Evolutionary conservation across 2,888 invertebrate genomes (phyloP).

Genomic region (Sussaba pulchella): DNA sequence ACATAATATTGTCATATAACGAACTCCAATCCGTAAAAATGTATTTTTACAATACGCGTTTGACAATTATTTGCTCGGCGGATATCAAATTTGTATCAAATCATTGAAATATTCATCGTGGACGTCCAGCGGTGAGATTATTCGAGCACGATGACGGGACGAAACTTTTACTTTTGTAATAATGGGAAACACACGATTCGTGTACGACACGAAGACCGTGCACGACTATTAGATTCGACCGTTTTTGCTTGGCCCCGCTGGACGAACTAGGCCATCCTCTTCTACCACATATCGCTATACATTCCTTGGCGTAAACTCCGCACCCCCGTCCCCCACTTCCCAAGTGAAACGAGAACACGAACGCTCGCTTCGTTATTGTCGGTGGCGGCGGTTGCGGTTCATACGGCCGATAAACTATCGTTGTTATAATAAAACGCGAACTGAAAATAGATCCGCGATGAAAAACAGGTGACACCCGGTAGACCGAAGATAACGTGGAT

Average conservation of each 20-base stretch:
- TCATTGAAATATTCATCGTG: constrained; percentile 1
- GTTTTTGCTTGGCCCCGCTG: constrained; percentile 22
- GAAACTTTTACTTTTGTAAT: background rate
- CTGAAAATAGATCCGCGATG: constrained; percentile 40
- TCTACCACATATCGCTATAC: constrained; percentile 17
- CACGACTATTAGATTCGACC: constrained; percentile 37
- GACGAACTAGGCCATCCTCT: constrained; percentile 56
- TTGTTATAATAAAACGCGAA: constrained; percentile 4
- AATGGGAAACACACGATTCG: constrained; percentile 22
- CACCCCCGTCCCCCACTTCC: background rate
- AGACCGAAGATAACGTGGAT: background rate
- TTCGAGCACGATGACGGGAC: background rate
- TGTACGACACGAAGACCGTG: constrained; percentile 20
- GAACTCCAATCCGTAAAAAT: background rate
- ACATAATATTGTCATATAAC: background rate
- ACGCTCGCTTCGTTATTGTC: constrained; percentile 47
- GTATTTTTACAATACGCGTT: background rate
- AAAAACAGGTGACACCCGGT: constrained; percentile 10
- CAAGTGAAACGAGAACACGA: constrained; percentile 57
- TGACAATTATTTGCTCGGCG: background rate
- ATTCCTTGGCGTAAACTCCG: too few species aligned
- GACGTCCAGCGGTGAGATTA: background rate
- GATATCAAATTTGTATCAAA: background rate
- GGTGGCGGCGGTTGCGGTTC: constrained; percentile 15
- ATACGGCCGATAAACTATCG: constrained; percentile 53